A percentile compares a stretch with the other conserved stretches of the same genome.
These are phyloP conservation scores for Melanostigma gelatinosum DNA, from an alignment of 2,113 vertebrate genomes.

Conservation along the genomic window DNA sequence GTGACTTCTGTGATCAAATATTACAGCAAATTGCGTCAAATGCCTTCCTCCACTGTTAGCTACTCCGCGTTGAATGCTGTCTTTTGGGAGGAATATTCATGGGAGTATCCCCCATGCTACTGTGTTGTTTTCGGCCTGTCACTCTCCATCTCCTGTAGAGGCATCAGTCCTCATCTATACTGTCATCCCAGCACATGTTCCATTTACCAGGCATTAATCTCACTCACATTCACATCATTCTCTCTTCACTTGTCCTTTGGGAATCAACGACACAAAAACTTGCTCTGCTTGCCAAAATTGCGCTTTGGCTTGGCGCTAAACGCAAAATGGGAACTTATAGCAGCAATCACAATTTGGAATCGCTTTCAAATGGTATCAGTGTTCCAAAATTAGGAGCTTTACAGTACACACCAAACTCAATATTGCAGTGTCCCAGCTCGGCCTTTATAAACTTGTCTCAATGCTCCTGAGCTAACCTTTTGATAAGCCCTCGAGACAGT, in stretches of 20 bases:
- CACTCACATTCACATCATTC: conserved; percentile 59
- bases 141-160: conserved; percentile 56
- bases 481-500: conserved; percentile 85
- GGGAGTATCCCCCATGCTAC: conserved; percentile 35
- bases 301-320: not conserved
- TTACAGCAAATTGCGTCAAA: conserved; percentile 57
- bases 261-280: conserved; percentile 48
- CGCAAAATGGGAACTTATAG: conserved; percentile 35
- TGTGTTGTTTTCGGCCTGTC: conserved; percentile 63
- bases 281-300: conserved; percentile 46
- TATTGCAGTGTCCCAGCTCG: conserved; percentile 51
- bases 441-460: conserved; percentile 67
- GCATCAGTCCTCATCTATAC: conserved; percentile 66
- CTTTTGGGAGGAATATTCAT: conserved; percentile 47
- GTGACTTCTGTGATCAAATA: conserved; percentile 47
- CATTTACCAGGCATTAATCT: conserved; percentile 73
- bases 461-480: conserved; percentile 75
- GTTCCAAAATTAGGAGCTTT: conserved; percentile 31
- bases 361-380: conserved; percentile 18
- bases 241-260: conserved; percentile 49
- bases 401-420: conserved; percentile 15
- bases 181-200: conserved; percentile 71
- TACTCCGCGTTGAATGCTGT: conserved; percentile 9
- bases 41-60: conserved; percentile 7
- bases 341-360: conserved; percentile 31